Conservation (phyloP, 2,888 invertebrate species). For the Glaucopsyche alexis region DNA sequence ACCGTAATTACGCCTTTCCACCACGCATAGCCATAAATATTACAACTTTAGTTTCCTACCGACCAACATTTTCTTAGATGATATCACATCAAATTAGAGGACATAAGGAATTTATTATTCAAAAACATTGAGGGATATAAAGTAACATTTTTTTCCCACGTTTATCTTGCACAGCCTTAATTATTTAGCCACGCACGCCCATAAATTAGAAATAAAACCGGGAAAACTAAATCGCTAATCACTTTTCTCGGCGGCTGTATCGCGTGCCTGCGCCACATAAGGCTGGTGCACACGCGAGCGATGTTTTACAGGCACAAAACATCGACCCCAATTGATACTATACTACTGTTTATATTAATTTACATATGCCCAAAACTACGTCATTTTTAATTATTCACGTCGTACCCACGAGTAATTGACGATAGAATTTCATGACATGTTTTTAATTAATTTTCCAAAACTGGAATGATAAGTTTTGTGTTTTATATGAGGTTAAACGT, state of each 20-base stretch:
- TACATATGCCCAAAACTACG: constrained; percentile 37
- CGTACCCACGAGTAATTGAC: constrained; percentile 19
- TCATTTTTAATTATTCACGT: constrained; percentile 34
- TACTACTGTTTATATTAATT: constrained; percentile 61
- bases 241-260: constrained; percentile 59
- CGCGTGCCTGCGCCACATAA: constrained; percentile 69
- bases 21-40: neutral
- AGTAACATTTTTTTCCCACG: constrained; percentile 16
- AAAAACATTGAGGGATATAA: neutral
- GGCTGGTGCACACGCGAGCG: constrained; percentile 65
- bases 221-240: constrained; percentile 47
- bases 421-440: constrained; percentile 26
- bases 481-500: neutral
- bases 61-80: neutral
- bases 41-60: too few species aligned
- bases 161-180: constrained; percentile 28
- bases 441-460: constrained; percentile 15
- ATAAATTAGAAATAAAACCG: constrained; percentile 33
- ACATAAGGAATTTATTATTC: neutral
- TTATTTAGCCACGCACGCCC: constrained; percentile 24
- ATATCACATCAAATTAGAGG: neutral
- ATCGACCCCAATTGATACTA: constrained; percentile 73
- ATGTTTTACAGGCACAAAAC: constrained; percentile 75
- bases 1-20: constrained; percentile 13
- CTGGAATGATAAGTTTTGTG: constrained; percentile 11